phyloP scores from a whole-genome alignment of 2,888 invertebrate species.

The Drosophila subquinaria region DNA sequence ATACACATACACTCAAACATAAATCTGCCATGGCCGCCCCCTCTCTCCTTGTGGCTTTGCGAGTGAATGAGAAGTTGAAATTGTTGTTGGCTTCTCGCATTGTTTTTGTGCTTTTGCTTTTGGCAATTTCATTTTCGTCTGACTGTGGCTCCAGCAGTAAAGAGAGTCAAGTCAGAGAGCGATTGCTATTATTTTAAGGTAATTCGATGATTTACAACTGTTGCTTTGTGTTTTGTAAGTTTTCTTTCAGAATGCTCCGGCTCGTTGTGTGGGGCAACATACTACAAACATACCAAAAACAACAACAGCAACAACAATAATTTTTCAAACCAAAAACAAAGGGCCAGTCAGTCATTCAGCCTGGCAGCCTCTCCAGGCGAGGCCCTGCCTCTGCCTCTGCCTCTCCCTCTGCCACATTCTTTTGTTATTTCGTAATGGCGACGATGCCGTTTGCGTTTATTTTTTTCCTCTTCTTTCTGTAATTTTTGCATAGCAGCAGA shows the following conservation, averaged over 20 bases:
- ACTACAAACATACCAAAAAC: conserved; percentile 48
- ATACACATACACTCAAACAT: background rate
- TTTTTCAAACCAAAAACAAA: conserved; percentile 66
- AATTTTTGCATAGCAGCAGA: conserved; percentile 48
- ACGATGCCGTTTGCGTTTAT: conserved; percentile 45
- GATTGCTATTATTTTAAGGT: conserved; percentile 82
- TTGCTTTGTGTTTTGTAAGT: conserved; percentile 80
- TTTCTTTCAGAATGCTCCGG: conserved; percentile 69
- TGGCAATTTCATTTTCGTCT: conserved; percentile 75
- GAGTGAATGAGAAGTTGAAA: conserved; percentile 58
- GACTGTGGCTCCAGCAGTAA: conserved; percentile 38
- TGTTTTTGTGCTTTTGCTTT: conserved; percentile 67
- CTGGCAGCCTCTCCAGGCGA: conserved; percentile 39
- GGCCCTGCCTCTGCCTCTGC: conserved; percentile 21
- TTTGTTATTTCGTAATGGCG: conserved; percentile 78
- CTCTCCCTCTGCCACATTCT: conserved; percentile 60
- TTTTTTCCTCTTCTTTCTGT: conserved; percentile 25
- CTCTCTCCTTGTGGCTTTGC: conserved; percentile 44
- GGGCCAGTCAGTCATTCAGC: conserved; percentile 59
- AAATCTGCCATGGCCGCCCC: conserved; percentile 38
- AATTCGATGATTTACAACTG: conserved; percentile 81
- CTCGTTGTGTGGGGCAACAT: conserved; percentile 57
- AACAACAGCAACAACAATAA: conserved; percentile 54
- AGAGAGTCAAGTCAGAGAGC: conserved; percentile 63
- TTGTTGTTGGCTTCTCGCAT: conserved; percentile 64